A percentile compares a stretch with the other conserved stretches of the same genome.
phyloP scores from a whole-genome alignment of 2,888 invertebrate species.

The Leptinotarsa haldemani region DNA sequence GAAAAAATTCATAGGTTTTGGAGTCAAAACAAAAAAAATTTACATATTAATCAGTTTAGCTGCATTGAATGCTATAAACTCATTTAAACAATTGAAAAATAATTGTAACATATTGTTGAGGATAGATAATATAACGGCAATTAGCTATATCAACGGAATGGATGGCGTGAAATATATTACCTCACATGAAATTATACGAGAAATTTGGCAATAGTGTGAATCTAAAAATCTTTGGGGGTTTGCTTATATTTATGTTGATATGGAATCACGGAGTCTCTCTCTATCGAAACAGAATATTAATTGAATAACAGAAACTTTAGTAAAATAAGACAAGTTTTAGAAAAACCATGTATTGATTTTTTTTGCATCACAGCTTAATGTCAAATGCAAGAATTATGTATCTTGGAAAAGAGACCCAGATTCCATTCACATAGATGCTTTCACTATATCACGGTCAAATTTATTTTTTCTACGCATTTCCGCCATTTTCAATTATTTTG shows the following conservation, averaged over 20 bases:
- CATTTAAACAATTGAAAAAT: too few relatives aligned
- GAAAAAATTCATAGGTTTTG: background rate
- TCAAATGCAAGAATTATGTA: slow-evolving; percentile 28
- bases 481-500: too few relatives aligned
- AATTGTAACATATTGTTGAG: too few relatives aligned
- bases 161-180: background rate
- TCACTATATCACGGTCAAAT: too few relatives aligned
- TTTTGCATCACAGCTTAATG: slow-evolving; percentile 41
- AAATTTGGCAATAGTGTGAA: slow-evolving; percentile 34
- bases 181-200: too few relatives aligned
- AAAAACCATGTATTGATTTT: slow-evolving; percentile 37
- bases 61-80: too few relatives aligned
- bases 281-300: slow-evolving; percentile 33
- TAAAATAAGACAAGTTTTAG: slow-evolving; percentile 24
- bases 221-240: slow-evolving; percentile 40
- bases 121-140: too few relatives aligned
- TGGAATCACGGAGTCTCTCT: slow-evolving; percentile 17
- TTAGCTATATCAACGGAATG: too few relatives aligned
- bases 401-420: too few relatives aligned
- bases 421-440: too few relatives aligned
- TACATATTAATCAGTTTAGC: background rate
- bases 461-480: too few relatives aligned
- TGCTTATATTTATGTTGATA: slow-evolving; percentile 35
- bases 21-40: background rate
- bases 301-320: slow-evolving; percentile 22